Conservation (phyloP, 2,888 invertebrate genomes). For the Melikaiella ostensackeni region DNA sequence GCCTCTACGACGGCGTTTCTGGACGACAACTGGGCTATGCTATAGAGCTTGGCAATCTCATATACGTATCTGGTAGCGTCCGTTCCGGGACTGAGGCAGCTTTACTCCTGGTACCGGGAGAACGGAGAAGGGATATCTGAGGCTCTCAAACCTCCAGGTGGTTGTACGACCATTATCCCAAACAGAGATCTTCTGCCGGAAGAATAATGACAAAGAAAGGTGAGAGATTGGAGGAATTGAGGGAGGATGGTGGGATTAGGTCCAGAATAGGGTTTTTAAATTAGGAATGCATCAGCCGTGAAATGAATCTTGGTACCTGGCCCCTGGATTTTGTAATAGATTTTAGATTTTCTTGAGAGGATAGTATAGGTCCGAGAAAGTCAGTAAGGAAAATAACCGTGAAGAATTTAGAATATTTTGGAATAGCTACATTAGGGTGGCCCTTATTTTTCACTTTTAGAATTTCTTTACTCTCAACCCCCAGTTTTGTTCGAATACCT, state of each 20-base stretch:
- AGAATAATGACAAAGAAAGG: not conserved
- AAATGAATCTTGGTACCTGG: not conserved
- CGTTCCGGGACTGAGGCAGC: conserved; percentile 32
- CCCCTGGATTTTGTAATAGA: not conserved
- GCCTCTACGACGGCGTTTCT: conserved; percentile 62
- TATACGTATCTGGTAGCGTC: conserved; percentile 59
- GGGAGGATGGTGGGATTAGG: not conserved
- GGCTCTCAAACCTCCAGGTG: conserved; percentile 24
- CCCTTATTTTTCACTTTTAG: too few species aligned
- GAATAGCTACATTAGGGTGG: too few species aligned
- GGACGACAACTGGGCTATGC: conserved; percentile 64
- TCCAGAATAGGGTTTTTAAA: not conserved
- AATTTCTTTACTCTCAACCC: too few species aligned
- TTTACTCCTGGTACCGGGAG: conserved; percentile 1
- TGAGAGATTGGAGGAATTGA: not conserved
- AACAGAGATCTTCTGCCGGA: conserved; percentile 3
- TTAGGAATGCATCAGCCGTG: not conserved
- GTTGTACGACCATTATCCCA: conserved; percentile 1
- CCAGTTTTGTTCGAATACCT: too few species aligned
- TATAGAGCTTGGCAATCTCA: conserved; percentile 62
- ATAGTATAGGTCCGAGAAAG: too few species aligned
- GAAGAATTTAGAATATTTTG: too few species aligned
- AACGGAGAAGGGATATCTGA: conserved; percentile 35
- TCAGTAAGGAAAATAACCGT: too few species aligned
- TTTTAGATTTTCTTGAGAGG: too few species aligned